Evolutionary conservation across 1,140 invertebrate species (phyloP).

Genomic region (Euura lappo): DNA sequence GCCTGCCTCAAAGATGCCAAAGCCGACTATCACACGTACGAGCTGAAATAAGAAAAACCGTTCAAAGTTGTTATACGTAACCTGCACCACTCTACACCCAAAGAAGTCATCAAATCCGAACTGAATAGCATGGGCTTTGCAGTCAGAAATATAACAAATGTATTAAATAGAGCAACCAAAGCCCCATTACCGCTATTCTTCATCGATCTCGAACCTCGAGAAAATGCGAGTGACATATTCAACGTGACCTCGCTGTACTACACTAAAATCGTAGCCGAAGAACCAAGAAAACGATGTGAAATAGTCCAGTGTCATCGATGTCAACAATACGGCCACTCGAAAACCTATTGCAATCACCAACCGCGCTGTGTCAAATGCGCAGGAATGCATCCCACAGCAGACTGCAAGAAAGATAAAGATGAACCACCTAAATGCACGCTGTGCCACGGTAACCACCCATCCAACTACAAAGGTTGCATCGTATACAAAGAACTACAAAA

Average conservation of each 20-base stretch:
- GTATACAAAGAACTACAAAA: no score
- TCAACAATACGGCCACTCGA: constrained; percentile 45
- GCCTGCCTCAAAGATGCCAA: no score
- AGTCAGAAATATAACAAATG: constrained; percentile 18
- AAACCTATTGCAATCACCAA: constrained; percentile 34
- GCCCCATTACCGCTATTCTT: constrained; percentile 38
- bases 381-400: not conserved
- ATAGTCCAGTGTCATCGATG: constrained; percentile 44
- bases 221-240: constrained; percentile 43
- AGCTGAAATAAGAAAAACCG: constrained; percentile 16
- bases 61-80: constrained; percentile 13
- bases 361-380: constrained; percentile 26
- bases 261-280: constrained; percentile 38
- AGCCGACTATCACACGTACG: constrained; percentile 23
- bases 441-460: constrained; percentile 20
- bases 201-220: constrained; percentile 38
- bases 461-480: constrained; percentile 18
- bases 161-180: not conserved
- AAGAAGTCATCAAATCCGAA: not conserved
- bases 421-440: constrained; percentile 17
- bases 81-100: constrained; percentile 12
- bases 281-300: constrained; percentile 32
- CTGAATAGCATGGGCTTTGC: not conserved
- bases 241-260: constrained; percentile 34
- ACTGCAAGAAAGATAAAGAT: constrained; percentile 16